Evolutionary conservation across 1,140 invertebrate species (phyloP), one percentile per base, ranked within the genome.

Genomic region (Scaptomyza graminum): DNA sequence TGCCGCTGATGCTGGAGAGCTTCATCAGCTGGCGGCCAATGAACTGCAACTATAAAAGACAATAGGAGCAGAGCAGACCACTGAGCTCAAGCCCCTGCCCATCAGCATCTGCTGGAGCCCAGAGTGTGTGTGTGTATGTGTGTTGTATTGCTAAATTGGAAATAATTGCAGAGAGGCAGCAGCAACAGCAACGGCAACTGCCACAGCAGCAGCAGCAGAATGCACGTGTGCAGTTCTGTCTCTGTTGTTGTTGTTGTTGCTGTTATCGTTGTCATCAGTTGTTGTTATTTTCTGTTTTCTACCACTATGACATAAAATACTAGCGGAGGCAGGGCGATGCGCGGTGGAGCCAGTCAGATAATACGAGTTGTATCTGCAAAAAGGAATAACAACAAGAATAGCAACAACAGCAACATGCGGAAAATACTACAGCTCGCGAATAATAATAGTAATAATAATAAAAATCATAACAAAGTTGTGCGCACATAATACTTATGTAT

Each of bases 101-200:
- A n/a, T 56, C 55, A 57, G 63, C 51, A 68, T 73, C 47, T 72
- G 55, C 63, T 68, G 57, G 44, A 75, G 50, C 55, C 64, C 67
- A 5, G 5, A 5, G 28, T 31, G 28, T 31, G 31, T 9, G 1
- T 34, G 31, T 34, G 31, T 34, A 8, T n/a, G 12, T 41, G 65
- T 72, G 79, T 83, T 88, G 83, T 87, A 73, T 82, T 74, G 83
- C 83, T 87, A 87, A 87, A 87, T 87, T 87, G 83, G 83, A 87
- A 88, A 87, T 87, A 87, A 87, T 87, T 87, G 83, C 83, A 72
- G 76, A 65, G 69, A 54, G 57, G 79, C 67, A 72, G 50, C 47
- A 52, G 41, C 59, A 69, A 28, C 51, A 55, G 44, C 43, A 28
- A 18, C 18, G 3, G 28, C 28, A 7, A 31, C 28, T 6, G 28